Evolutionary conservation across 2,888 invertebrate species (phyloP).

Genomic region (Rhabditophanes sp.): DNA sequence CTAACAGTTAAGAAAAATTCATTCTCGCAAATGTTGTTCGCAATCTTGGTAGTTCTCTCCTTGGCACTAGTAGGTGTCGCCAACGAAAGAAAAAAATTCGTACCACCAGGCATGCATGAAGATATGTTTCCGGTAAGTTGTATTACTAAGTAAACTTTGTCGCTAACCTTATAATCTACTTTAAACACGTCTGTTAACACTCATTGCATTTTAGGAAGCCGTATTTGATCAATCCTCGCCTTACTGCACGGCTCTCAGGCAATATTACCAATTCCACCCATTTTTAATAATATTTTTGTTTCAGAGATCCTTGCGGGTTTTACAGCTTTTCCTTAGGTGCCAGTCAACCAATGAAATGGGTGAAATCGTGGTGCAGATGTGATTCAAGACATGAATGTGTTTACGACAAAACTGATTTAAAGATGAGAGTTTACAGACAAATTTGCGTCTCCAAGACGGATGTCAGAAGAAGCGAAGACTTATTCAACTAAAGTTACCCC

Average conservation of each 20-base stretch:
- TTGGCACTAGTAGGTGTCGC: too few relatives aligned
- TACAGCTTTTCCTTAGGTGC: slow-evolving; percentile 16
- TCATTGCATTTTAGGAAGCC: slow-evolving; percentile 10
- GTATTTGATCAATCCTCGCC: slow-evolving; percentile 13
- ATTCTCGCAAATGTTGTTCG: too few relatives aligned
- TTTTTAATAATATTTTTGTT: too few relatives aligned
- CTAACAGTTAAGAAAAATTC: too few relatives aligned
- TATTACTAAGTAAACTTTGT: neutral
- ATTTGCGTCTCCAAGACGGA: slow-evolving; percentile 10
- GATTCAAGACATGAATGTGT: slow-evolving; percentile 10
- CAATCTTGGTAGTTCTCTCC: too few relatives aligned
- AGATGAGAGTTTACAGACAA: slow-evolving; percentile 18
- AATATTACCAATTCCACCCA: too few relatives aligned
- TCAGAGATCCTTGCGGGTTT: slow-evolving; percentile 20
- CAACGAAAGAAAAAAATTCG: too few relatives aligned
- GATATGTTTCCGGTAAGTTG: slow-evolving; percentile 13
- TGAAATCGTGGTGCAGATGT: slow-evolving; percentile 21
- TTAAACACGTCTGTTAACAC: too few relatives aligned
- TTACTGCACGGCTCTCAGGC: slow-evolving; percentile 9
- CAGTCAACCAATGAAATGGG: slow-evolving; percentile 16
- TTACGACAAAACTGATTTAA: slow-evolving; percentile 19
- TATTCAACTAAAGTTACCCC: too few relatives aligned
- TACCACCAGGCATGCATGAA: slow-evolving; percentile 14
- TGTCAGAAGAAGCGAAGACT: too few relatives aligned
- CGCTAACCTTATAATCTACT: too few relatives aligned